These are phyloP conservation scores for Arctia plantaginis DNA, from an alignment of 2,888 invertebrate species.

Conservation along the genomic window DNA sequence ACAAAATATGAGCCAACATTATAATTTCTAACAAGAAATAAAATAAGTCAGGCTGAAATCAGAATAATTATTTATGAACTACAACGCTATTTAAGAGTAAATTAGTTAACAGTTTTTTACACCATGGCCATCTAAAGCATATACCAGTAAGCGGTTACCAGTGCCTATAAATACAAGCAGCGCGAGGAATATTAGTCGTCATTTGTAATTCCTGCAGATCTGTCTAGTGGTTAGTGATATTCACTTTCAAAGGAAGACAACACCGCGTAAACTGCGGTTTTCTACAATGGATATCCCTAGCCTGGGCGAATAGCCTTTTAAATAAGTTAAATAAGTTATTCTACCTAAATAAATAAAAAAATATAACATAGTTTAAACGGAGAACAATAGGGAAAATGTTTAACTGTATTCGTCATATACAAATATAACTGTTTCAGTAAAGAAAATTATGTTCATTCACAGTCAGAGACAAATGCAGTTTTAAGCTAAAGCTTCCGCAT, in stretches of 20 bases:
- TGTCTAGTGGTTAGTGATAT: background rate
- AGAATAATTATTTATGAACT: background rate
- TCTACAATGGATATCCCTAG: background rate
- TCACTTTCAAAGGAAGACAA: background rate
- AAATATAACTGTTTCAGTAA: background rate
- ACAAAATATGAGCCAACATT: slow-evolving; percentile 2
- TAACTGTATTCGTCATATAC: background rate
- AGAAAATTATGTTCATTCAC: slow-evolving; percentile 19
- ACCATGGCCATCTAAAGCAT: background rate
- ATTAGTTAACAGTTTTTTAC: too few species aligned
- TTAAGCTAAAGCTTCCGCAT: slow-evolving; percentile 44
- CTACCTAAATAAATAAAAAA: background rate
- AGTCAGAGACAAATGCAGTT: slow-evolving; percentile 19
- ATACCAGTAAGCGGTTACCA: background rate
- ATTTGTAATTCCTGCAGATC: background rate
- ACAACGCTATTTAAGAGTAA: background rate
- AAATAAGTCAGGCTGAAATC: background rate
- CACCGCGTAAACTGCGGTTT: background rate
- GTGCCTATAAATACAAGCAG: background rate
- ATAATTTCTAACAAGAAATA: background rate
- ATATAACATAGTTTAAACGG: background rate
- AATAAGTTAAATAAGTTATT: background rate
- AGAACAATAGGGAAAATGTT: background rate
- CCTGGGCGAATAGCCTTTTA: background rate
- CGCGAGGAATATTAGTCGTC: background rate